Evolutionary conservation across 2,113 vertebrate species (phyloP).

Genomic region (Pseudorhombus dupliciocellatus): DNA sequence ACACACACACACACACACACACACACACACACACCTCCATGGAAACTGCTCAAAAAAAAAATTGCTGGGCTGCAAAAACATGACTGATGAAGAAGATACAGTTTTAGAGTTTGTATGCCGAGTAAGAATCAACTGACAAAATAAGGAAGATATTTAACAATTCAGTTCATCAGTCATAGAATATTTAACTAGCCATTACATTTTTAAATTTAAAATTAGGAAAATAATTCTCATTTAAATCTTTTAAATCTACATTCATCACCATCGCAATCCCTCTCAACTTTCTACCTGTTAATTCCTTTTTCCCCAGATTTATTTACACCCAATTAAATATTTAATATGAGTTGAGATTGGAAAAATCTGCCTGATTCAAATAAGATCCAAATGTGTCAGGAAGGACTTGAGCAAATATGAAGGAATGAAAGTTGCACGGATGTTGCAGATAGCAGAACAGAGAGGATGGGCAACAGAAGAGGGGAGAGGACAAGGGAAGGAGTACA

Average conservation of each 20-base stretch:
- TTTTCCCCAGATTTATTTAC: background rate
- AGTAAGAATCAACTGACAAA: conserved; percentile 16
- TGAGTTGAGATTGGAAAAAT: background rate
- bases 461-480: conserved; percentile 62
- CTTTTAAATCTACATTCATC: background rate
- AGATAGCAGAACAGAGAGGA: conserved; percentile 68
- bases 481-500: conserved; percentile 71
- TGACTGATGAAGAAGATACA: conserved; percentile 52
- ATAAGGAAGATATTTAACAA: background rate
- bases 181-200: background rate
- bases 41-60: conserved; percentile 80
- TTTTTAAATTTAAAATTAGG: background rate
- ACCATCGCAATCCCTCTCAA: background rate
- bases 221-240: background rate
- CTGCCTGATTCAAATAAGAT: background rate
- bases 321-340: background rate
- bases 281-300: background rate
- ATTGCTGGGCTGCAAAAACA: conserved; percentile 53
- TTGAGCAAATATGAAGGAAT: conserved; percentile 42
- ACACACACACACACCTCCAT: conserved; percentile 69
- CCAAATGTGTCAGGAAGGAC: background rate
- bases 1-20: conserved; percentile 42
- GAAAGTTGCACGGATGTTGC: conserved; percentile 68
- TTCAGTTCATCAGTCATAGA: background rate
- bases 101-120: conserved; percentile 27